Percentiles rank a stretch among this genome's conserved stretches.
Evolutionary conservation across 2,113 vertebrate species (phyloP).

Genomic region (Isurus oxyrinchus): DNA sequence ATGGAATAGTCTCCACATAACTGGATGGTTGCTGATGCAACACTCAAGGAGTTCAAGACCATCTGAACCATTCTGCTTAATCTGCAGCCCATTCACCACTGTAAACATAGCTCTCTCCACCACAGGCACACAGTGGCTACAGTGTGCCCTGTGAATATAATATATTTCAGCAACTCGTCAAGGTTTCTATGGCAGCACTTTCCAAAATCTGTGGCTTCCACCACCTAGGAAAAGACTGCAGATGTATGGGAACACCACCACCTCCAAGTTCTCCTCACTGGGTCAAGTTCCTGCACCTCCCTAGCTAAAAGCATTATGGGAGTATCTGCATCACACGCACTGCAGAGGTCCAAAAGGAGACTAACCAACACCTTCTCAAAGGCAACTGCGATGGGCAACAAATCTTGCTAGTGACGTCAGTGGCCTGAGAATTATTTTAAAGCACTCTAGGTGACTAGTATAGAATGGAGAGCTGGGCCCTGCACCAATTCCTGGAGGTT

Average conservation of each 20-base stretch:
- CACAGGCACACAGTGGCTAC: too few relatives aligned
- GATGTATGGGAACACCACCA: not conserved
- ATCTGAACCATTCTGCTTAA: too few relatives aligned
- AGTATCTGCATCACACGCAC: not conserved
- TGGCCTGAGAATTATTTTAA: not conserved
- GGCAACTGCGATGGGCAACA: not conserved
- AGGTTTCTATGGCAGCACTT: not conserved
- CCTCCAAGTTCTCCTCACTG: not conserved
- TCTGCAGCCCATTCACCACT: too few relatives aligned
- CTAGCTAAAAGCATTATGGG: not conserved
- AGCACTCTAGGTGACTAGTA: not conserved
- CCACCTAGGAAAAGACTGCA: not conserved
- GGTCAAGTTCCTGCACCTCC: not conserved
- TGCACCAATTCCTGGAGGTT: not conserved
- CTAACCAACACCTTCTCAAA: not conserved
- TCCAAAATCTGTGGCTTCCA: not conserved
- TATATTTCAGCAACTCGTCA: not conserved
- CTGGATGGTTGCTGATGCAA: too few relatives aligned
- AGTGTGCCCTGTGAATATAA: too few relatives aligned
- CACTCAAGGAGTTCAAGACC: too few relatives aligned
- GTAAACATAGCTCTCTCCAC: too few relatives aligned
- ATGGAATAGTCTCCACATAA: too few relatives aligned
- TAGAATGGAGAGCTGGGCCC: not conserved
- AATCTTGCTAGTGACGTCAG: not conserved
- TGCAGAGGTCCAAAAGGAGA: too few relatives aligned